Evolutionary conservation across 30 jellyfish, hydroid and myxozoan genomes (phyloP).

Genomic region (Nemopilema nomurai): DNA sequence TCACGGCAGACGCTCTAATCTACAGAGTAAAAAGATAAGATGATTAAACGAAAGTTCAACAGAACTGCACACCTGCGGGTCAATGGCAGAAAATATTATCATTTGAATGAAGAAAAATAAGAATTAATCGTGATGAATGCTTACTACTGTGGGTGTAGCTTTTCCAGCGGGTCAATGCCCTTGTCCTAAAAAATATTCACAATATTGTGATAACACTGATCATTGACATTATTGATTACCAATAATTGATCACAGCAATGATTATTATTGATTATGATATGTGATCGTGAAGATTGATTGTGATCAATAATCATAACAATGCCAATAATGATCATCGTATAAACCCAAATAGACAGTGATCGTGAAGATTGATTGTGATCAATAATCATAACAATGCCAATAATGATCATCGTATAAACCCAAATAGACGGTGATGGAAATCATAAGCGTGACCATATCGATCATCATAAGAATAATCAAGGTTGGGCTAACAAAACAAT

Average conservation of each 20-base stretch:
- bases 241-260: background rate
- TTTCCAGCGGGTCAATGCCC: conserved; percentile 63
- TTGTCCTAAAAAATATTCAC: conserved; percentile 25
- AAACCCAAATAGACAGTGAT: too few species aligned
- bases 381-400: background rate
- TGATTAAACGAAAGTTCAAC: too few species aligned
- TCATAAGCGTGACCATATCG: too few species aligned
- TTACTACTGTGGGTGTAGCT: conserved; percentile 97
- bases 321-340: background rate
- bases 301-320: background rate
- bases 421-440: background rate
- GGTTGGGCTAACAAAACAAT: too few species aligned
- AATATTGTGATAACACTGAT: background rate
- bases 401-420: too few species aligned
- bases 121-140: conserved; percentile 6
- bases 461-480: too few species aligned
- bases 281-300: too few species aligned
- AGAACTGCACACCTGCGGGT: background rate
- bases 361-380: background rate
- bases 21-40: too few species aligned
- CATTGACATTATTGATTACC: too few species aligned
- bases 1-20: too few species aligned
- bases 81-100: background rate
- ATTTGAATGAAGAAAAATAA: background rate
- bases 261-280: background rate